Evolutionary conservation across 2,888 invertebrate genomes (phyloP).

Genomic region (Lissocephala sabroskyi): DNA sequence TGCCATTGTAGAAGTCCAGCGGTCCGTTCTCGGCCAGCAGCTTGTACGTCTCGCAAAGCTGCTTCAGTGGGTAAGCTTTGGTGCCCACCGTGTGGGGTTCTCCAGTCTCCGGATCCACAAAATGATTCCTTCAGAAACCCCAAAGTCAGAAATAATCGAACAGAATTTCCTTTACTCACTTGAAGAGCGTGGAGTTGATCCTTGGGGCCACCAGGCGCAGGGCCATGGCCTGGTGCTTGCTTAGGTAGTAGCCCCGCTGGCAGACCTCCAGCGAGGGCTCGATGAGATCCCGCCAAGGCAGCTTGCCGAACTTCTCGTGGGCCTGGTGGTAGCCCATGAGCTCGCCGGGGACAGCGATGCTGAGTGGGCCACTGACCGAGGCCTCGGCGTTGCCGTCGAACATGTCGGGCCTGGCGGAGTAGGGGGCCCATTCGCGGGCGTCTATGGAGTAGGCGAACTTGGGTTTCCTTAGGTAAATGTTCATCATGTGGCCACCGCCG

Average conservation of each 20-base stretch:
- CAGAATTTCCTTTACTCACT: slow-evolving; percentile 69
- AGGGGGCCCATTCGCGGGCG: slow-evolving; percentile 85
- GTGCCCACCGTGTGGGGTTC: slow-evolving; percentile 76
- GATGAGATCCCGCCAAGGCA: slow-evolving; percentile 83
- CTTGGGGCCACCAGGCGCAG: slow-evolving; percentile 62
- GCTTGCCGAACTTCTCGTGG: slow-evolving; percentile 80
- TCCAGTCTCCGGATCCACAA: slow-evolving; percentile 76
- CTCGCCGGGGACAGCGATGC: slow-evolving; percentile 89
- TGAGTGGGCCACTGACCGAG: slow-evolving; percentile 75
- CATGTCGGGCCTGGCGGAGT: slow-evolving; percentile 73
- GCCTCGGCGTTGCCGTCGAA: slow-evolving; percentile 36
- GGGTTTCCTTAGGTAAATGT: slow-evolving; percentile 78
- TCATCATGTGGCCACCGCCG: slow-evolving; percentile 87
- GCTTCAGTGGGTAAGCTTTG: slow-evolving; percentile 76
- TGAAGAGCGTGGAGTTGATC: slow-evolving; percentile 69
- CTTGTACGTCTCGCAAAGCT: slow-evolving; percentile 82
- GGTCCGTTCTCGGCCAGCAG: slow-evolving; percentile 82
- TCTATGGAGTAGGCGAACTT: slow-evolving; percentile 79
- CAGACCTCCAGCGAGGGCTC: slow-evolving; percentile 79
- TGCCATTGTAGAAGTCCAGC: slow-evolving; percentile 86
- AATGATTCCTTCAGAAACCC: slow-evolving; percentile 56
- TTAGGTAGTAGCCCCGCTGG: slow-evolving; percentile 77
- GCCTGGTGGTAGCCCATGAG: slow-evolving; percentile 85
- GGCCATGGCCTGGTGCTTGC: slow-evolving; percentile 75
- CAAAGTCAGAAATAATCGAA: background rate